Conservation (phyloP, 2,113 vertebrate species). For the Nothocercus julius region DNA sequence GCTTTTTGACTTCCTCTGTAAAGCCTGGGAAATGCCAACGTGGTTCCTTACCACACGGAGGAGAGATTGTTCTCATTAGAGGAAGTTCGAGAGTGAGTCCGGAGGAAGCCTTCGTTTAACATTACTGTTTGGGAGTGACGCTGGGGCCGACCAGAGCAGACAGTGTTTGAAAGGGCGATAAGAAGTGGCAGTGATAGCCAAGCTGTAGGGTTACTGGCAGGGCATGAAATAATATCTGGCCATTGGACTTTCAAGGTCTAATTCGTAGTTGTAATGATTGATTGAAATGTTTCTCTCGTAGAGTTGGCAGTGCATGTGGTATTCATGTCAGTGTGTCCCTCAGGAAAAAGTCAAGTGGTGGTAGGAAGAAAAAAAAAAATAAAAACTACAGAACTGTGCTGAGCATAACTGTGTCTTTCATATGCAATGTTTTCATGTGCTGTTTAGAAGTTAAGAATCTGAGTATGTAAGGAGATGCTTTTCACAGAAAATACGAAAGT, state of each 20-base stretch:
- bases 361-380: background rate
- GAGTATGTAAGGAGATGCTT: background rate
- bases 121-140: conserved; percentile 52
- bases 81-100: conserved; percentile 23
- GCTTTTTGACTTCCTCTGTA: background rate
- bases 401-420: background rate
- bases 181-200: conserved; percentile 60
- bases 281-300: conserved; percentile 52
- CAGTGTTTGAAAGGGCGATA: conserved; percentile 1
- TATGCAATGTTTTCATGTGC: background rate
- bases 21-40: background rate
- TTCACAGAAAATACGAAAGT: background rate
- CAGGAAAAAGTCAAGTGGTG: conserved; percentile 29
- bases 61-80: conserved; percentile 10
- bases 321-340: background rate
- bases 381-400: background rate
- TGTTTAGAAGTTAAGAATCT: background rate
- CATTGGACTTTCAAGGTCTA: background rate
- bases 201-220: conserved; percentile 61
- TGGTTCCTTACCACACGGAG: background rate
- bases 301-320: conserved; percentile 59
- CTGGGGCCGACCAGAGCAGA: conserved; percentile 12
- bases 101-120: conserved; percentile 48
- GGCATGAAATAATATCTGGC: conserved; percentile 48
- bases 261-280: conserved; percentile 24